Conservation (phyloP, 2,888 invertebrate species). For the Petrophora chlorosata region DNA sequence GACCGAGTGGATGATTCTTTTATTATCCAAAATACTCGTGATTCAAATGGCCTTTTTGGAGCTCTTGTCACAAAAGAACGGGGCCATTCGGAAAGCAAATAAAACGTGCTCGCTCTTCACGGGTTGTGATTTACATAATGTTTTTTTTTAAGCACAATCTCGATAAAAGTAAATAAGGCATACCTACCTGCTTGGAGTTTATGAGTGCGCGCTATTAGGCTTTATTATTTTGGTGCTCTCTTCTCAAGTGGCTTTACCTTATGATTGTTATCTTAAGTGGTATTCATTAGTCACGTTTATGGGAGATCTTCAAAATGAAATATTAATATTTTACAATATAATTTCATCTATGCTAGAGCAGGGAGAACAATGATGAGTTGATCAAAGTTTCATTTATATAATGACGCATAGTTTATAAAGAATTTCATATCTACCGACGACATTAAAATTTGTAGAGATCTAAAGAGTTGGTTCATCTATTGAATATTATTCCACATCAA, state of each 20-base stretch:
- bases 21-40: constrained; percentile 67
- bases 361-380: no score
- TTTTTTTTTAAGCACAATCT: constrained; percentile 47
- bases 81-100: constrained; percentile 59
- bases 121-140: constrained; percentile 61
- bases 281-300: constrained; percentile 10
- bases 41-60: constrained; percentile 60
- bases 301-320: neutral
- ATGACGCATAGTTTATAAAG: no score
- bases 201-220: constrained; percentile 31
- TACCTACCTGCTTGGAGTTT: constrained; percentile 41
- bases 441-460: no score
- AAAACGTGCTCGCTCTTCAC: constrained; percentile 60
- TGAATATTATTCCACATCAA: no score
- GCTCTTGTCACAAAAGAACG: constrained; percentile 64
- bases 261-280: constrained; percentile 6
- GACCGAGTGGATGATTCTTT: constrained; percentile 62
- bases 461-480: no score
- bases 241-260: constrained; percentile 15
- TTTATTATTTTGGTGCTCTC: constrained; percentile 24
- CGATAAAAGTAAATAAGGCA: constrained; percentile 41
- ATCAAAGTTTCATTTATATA: no score
- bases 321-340: no score
- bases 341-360: no score
- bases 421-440: no score